Base-by-base conservation (phyloP, 2,113 vertebrate genomes). In the Emydura subglobosa region DNA sequence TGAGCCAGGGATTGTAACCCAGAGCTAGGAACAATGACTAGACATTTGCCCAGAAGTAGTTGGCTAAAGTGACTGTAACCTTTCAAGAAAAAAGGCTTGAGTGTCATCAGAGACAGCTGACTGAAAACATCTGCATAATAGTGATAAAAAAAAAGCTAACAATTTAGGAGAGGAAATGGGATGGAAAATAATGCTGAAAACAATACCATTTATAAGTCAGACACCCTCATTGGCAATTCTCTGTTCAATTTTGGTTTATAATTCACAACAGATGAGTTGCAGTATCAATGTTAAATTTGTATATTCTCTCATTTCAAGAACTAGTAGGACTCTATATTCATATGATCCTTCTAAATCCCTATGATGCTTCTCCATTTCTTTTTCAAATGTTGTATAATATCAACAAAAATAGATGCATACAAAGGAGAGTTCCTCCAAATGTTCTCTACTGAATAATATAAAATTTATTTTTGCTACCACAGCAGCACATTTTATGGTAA, bases 401-500 rank as follows among this genome's bases (percentile, higher is more conserved):
- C 65, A 87, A 54, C 13, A 79, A 61, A 90, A 55, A 93, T 92
- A 47, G 47, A 91, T 96, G 78, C 82, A 90, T 91, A 65, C 91
- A 76, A 93, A 90, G 42, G 25, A 61, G 19, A 53, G 51, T 79
- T 96, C 57, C 78, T 88, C 50, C 31, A 83, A 61, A 87, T 65
- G 49, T 19, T 94, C 29, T 29, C 80, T 76, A 85, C 80, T 90
- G 78, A 65, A 34, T 83, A 88, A 94, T 21, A 83, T 31, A 68
- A 96, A 88, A 78, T 39, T 49, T 39, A 42, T 83, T 95, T 95
- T 91, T 91, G 79, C 27, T 10, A 93, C 34, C 59, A 79, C 12
- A 87, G 90, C 79, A 92, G 5, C 78, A 92, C 3, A 68, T 88
- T 91, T 57, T 88, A 89, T 80, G 81, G 57, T 94, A 98, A 95